phyloP scores from a whole-genome alignment of 1,140 invertebrate genomes.

The Schmidtea mediterranea region DNA sequence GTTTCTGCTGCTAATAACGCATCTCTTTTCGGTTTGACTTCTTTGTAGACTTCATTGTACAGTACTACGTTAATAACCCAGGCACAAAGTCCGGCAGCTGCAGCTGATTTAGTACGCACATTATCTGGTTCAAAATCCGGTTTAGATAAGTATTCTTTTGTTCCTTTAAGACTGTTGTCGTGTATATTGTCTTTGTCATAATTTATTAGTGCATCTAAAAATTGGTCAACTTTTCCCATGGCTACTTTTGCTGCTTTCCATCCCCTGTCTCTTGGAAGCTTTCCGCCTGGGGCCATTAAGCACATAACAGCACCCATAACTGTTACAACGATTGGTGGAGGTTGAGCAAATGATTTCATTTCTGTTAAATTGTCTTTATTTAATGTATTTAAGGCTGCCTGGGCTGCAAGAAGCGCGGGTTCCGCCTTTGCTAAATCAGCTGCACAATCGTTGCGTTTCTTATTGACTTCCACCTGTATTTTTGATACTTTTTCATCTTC shows the following conservation, averaged over 20 bases:
- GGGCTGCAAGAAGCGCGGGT: slow-evolving; percentile 62
- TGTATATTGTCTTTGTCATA: slow-evolving; percentile 92
- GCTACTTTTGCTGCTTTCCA: slow-evolving; percentile 71
- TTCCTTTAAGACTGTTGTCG: slow-evolving; percentile 64
- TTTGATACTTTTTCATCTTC: slow-evolving; percentile 70
- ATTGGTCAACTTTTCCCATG: slow-evolving; percentile 61
- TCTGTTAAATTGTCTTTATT: slow-evolving; percentile 83
- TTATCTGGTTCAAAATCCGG: slow-evolving; percentile 78
- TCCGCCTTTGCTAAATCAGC: slow-evolving; percentile 72
- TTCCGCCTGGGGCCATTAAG: slow-evolving; percentile 56
- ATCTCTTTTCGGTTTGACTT: slow-evolving; percentile 73
- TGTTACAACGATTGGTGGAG: slow-evolving; percentile 53
- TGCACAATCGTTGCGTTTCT: slow-evolving; percentile 73
- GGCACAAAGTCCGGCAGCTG: slow-evolving; percentile 69
- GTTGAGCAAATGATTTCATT: slow-evolving; percentile 65
- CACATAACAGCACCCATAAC: slow-evolving; percentile 82
- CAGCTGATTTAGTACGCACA: slow-evolving; percentile 58
- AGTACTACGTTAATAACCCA: slow-evolving; percentile 78
- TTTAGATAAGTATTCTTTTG: slow-evolving; percentile 56
- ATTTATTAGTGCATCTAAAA: slow-evolving; percentile 58
- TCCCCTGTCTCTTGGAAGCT: slow-evolving; percentile 62
- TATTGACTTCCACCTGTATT: slow-evolving; percentile 69
- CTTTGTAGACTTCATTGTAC: slow-evolving; percentile 79
- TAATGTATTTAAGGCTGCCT: slow-evolving; percentile 71
- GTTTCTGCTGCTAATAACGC: slow-evolving; percentile 63